These are phyloP conservation scores for Entomobrya proxima DNA, from an alignment of 2,888 invertebrate species.

Conservation along the genomic window DNA sequence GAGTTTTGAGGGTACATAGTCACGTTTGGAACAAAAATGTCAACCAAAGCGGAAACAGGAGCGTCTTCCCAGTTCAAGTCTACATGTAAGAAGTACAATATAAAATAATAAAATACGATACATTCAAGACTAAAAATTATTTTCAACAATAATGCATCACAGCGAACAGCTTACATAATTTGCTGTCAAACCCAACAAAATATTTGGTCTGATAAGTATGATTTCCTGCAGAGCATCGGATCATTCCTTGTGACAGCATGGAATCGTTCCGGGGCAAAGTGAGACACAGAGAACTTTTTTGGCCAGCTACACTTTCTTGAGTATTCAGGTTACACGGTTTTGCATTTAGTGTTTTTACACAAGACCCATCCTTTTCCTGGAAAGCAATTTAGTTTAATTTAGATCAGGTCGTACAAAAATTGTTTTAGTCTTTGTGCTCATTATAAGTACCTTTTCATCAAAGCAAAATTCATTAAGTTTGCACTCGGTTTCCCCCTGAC, in stretches of 20 bases:
- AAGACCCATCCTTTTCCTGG: neutral
- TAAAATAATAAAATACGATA: neutral
- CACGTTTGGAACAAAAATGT: constrained; percentile 60
- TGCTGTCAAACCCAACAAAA: constrained; percentile 67
- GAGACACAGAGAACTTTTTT: constrained; percentile 46
- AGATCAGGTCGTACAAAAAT: neutral
- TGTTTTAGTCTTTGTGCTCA: neutral
- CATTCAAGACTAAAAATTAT: too few species aligned
- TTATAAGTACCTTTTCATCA: constrained; percentile 49
- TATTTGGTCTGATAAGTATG: constrained; percentile 58
- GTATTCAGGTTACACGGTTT: neutral
- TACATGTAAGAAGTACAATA: neutral
- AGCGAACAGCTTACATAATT: constrained; percentile 52
- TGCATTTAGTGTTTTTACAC: neutral
- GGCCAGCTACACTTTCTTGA: neutral
- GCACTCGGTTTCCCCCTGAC: constrained; percentile 62
- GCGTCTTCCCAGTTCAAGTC: constrained; percentile 66
- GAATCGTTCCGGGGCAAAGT: constrained; percentile 26
- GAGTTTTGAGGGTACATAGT: constrained; percentile 68
- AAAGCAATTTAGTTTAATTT: neutral
- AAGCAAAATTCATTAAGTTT: constrained; percentile 62
- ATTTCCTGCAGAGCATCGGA: constrained; percentile 62
- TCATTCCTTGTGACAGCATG: constrained; percentile 51
- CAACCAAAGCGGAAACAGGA: constrained; percentile 60
- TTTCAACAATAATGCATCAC: neutral